Base-by-base conservation (phyloP, 2,888 invertebrate genomes). In the Drosophila mimica region DNA sequence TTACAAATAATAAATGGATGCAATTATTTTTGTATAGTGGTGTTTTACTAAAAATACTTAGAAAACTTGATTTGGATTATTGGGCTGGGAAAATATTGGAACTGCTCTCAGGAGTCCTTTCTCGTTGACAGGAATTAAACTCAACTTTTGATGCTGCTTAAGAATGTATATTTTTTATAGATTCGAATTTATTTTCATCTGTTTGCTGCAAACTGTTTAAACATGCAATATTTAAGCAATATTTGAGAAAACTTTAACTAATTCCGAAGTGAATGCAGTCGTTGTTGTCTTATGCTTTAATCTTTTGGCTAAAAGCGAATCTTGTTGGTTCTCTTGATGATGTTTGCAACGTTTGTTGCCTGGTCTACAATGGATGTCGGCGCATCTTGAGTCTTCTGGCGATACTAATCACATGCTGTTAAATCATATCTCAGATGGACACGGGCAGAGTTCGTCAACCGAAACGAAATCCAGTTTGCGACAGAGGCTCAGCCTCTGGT, bases 361-460 rank as follows among this genome's bases (percentile, higher is more conserved):
- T 17, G 31, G 43, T 40, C 11, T 36, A 36, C 57, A 59, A 53
- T 52, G 51, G 43, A n/a, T 28, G 38, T 31, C 69, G 43, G 56
- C 30, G 28, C 53, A 53, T 73, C 74, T 68, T 28, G 53, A 69
- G 60, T 30, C 76, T 58, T 46, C n/a, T 71, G 49, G 58, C 53
- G 77, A 81, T 76, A 36, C 81, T 78, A 72, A 78, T 78, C 81
- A 56, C 61, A 51, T 59, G 64, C 68, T 65, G 77, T 56, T 62
- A 72, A 72, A 67, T 73, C 82, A 73, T 73, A 81, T 81, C 81
- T 62, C 25, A 25, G 68, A 78, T 63, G 72, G 70, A 54, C 62
- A 63, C 28, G n/a, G 63, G 46, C 48, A 70, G 59, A n/a, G 69
- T 28, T 57, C 28, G 15, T 38, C 33, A 17, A 30, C 31, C 48